Evolutionary conservation across 2,113 vertebrate genomes (phyloP), one percentile per base, ranked within the genome.

Genomic region (Buteo buteo): DNA sequence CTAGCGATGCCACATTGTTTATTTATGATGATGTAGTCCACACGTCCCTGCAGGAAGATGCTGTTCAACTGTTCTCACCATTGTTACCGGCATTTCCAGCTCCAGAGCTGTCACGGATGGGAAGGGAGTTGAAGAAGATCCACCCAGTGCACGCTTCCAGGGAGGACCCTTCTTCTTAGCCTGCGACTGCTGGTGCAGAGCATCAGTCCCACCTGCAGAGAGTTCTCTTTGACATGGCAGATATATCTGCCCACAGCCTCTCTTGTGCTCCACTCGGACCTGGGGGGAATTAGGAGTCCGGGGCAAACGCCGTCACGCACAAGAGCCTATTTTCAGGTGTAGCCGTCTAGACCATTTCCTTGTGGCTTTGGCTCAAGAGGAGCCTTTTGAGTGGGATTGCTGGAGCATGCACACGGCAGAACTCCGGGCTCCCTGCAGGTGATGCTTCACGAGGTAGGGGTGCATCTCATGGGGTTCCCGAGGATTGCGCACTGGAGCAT

Each of bases 331-430:
- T 96, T 96, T 97, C 94, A 91, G 86, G 73, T 54, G 38, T 93
- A 92, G 94, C 95, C 96, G 94, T 98, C 97, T 97, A 97, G 96
- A 97, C 85, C 50, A 21, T 94, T 98, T 98, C 97, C 97, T 97
- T 92, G 70, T 88, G 90, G 65, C 69, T 90, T 94, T 81, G 94
- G 94, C 97, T 97, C 90, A 47, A 66, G 87, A 52, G 50, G 57
- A 91, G 86, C 58, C 66, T 91, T 97, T 96, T 92, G 82, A 86
- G 66, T 70, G 84, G 13, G 52, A 88, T 93, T 96, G 82, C 88
- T 89, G 90, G 92, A 96, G 94, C 16, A 10, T 10, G 77, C 85
- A 88, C 79, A n/a, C 44, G 47, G 12, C 6, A 66, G 54, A 59
- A 11, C 11, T 7, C 58, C 31, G 88, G 49, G 67, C 29, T 95